Conservation (phyloP, 2,797 vertebrate species). For the Kryptolebias ocellatus region DNA sequence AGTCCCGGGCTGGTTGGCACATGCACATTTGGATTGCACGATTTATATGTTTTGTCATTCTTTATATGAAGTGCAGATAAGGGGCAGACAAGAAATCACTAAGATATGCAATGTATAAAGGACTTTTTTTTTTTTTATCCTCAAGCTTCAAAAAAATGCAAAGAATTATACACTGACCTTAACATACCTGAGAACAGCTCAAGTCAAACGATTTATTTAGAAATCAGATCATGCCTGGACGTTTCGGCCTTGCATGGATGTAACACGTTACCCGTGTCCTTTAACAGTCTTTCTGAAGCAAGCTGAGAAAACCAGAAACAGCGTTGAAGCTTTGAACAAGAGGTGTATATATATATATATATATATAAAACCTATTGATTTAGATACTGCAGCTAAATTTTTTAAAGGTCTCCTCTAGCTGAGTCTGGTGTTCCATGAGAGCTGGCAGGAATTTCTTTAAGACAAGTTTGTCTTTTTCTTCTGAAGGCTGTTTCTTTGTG, state of each 20-base stretch:
- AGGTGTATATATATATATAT: neutral
- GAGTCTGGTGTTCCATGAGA: neutral
- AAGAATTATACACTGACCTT: neutral
- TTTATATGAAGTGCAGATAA: no score
- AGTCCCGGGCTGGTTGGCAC: no score
- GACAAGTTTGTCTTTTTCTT: conserved; percentile 10
- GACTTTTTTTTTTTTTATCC: no score
- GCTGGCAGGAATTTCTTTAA: conserved; percentile 32
- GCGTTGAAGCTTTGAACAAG: neutral
- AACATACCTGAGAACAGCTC: neutral
- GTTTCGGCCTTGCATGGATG: neutral
- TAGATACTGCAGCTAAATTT: neutral
- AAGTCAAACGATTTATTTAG: neutral
- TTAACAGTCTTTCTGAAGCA: neutral
- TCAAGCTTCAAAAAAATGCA: neutral
- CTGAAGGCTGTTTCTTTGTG: conserved; percentile 8
- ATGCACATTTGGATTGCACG: no score
- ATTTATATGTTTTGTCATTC: no score
- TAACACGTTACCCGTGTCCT: neutral
- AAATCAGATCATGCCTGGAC: conserved; percentile 1
- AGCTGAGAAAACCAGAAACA: neutral
- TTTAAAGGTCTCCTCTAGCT: conserved; percentile 1
- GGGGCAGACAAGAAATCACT: no score
- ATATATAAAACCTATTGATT: neutral
- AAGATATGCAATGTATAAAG: no score